Evolutionary conservation across 2,888 invertebrate genomes (phyloP).

Genomic region (Drosophila affinis): DNA sequence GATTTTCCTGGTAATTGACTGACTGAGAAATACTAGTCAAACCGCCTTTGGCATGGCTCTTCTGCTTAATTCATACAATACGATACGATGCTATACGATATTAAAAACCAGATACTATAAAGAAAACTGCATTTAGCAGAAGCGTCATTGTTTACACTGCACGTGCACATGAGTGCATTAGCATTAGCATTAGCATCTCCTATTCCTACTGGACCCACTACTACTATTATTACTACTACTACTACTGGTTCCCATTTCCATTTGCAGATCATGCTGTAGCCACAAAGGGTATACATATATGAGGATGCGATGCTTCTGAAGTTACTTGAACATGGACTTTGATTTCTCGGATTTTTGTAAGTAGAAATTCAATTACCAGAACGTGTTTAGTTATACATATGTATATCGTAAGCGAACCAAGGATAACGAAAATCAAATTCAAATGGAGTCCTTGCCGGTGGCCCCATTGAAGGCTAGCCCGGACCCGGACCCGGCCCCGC

Average conservation of each 20-base stretch:
- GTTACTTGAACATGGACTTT: constrained; percentile 82
- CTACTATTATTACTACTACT: no score
- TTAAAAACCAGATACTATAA: background rate
- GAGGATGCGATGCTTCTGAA: constrained; percentile 63
- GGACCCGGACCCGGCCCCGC: background rate
- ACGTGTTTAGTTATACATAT: constrained; percentile 18
- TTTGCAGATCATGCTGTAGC: constrained; percentile 57
- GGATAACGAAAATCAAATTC: constrained; percentile 24
- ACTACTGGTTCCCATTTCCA: background rate
- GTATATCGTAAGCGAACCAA: constrained; percentile 12
- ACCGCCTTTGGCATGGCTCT: background rate
- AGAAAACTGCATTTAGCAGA: constrained; percentile 17
- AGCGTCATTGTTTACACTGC: background rate
- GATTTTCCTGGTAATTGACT: background rate
- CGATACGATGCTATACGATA: constrained; percentile 14
- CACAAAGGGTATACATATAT: constrained; percentile 41
- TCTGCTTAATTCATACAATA: constrained; percentile 22
- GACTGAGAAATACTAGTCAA: background rate
- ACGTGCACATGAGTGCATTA: background rate
- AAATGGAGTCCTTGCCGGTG: constrained; percentile 51
- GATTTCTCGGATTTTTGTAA: constrained; percentile 83
- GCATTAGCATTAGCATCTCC: background rate
- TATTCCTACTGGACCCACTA: no score
- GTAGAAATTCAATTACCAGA: constrained; percentile 51
- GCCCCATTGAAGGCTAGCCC: constrained; percentile 47